Evolutionary conservation across 2,797 vertebrate genomes (phyloP).

Genomic region (Pteropus rufus): DNA sequence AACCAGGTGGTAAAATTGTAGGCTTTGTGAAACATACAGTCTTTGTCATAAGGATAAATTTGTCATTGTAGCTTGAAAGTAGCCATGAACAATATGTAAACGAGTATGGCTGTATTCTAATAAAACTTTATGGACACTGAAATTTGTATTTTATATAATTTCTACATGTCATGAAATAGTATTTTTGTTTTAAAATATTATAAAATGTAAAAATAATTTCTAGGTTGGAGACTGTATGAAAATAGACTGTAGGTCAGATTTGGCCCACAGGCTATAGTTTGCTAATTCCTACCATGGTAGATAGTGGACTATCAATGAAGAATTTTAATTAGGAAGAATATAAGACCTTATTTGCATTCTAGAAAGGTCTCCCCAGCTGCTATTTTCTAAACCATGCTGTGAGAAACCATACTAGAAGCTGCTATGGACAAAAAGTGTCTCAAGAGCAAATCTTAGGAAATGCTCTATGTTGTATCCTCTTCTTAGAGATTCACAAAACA

Average conservation of each 20-base stretch:
- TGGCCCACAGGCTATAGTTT: not conserved
- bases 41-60: not conserved
- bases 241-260: not conserved
- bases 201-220: not conserved
- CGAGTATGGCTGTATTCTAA: not conserved
- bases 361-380: not conserved
- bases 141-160: not conserved
- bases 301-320: not conserved
- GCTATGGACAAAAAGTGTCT: not conserved
- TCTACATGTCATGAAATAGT: not conserved
- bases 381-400: not conserved
- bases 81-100: not conserved
- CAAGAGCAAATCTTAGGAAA: not conserved
- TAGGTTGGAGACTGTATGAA: not conserved
- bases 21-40: not conserved
- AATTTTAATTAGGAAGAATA: not conserved
- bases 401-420: not conserved
- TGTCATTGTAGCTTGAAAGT: not conserved
- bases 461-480: not conserved
- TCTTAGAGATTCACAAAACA: not conserved
- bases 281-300: not conserved
- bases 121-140: not conserved
- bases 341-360: not conserved
- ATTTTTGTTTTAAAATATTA: not conserved
- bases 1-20: not conserved